Percentiles rank a stretch among this genome's conserved stretches.
Evolutionary conservation across 1,140 invertebrate species (phyloP).

Genomic region (Oryctes rhinoceros): DNA sequence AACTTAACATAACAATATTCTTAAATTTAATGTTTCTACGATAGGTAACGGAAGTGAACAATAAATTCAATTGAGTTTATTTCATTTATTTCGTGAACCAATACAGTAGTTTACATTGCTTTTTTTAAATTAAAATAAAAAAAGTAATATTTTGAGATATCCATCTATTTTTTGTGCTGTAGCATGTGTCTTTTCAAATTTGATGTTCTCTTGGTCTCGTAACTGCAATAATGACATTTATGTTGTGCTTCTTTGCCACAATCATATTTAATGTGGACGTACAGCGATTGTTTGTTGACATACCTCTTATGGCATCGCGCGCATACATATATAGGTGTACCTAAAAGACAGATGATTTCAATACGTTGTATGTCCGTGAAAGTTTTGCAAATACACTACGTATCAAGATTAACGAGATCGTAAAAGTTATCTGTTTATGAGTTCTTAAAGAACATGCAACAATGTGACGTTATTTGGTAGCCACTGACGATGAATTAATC

Average conservation of each 20-base stretch:
- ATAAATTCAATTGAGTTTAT: background rate
- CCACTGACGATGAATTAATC: too few relatives aligned
- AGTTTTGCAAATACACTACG: background rate
- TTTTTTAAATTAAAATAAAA: background rate
- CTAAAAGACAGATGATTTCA: background rate
- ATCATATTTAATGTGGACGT: conserved; percentile 1
- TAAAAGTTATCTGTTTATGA: too few relatives aligned
- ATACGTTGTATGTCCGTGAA: background rate
- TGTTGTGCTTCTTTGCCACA: conserved; percentile 3
- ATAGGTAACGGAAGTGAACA: background rate
- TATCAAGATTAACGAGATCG: too few relatives aligned
- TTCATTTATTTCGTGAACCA: background rate
- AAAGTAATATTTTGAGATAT: background rate
- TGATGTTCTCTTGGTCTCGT: conserved; percentile 39
- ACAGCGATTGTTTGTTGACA: background rate
- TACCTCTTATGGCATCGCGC: background rate
- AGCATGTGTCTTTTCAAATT: conserved; percentile 55
- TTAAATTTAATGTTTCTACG: too few relatives aligned
- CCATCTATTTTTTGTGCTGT: background rate
- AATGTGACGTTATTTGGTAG: too few relatives aligned
- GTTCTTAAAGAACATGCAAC: too few relatives aligned
- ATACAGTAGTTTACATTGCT: background rate
- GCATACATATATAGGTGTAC: background rate
- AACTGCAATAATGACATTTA: background rate
- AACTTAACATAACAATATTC: too few relatives aligned